Evolutionary conservation across 2,113 vertebrate genomes (phyloP).

Genomic region (Coreoperca whiteheadi): DNA sequence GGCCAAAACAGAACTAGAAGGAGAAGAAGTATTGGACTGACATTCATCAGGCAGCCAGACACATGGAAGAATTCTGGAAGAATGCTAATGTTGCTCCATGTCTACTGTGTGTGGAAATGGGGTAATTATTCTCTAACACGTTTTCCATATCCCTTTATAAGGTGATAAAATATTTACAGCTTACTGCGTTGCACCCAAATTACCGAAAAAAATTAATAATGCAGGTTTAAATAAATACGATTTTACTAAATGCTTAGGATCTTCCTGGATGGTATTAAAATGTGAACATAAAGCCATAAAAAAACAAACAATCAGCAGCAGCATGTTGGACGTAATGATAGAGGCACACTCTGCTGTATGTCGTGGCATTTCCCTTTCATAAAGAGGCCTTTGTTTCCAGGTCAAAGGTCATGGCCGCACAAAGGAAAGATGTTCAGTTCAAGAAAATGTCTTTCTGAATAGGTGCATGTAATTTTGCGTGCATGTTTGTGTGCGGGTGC

Average conservation of each 20-base stretch:
- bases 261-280: neutral
- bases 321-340: neutral
- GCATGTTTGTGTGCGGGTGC: conserved; percentile 19
- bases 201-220: neutral
- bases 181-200: neutral
- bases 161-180: neutral
- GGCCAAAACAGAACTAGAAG: neutral
- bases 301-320: neutral
- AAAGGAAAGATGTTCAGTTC: conserved; percentile 19
- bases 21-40: neutral
- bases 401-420: conserved; percentile 29
- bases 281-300: too few species aligned
- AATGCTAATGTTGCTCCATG: neutral
- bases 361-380: conserved; percentile 3
- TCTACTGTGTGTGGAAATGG: neutral
- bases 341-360: neutral
- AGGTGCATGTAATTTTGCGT: neutral
- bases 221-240: neutral
- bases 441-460: conserved; percentile 27
- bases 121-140: neutral
- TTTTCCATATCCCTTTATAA: neutral
- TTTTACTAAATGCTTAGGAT: neutral
- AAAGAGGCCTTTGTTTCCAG: conserved; percentile 49
- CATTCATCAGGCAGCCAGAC: neutral
- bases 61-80: neutral